A percentile compares a stretch with the other conserved stretches of the same genome.
phyloP scores from a whole-genome alignment of 2,113 vertebrate species.

The Protobothrops mucrosquamatus region DNA sequence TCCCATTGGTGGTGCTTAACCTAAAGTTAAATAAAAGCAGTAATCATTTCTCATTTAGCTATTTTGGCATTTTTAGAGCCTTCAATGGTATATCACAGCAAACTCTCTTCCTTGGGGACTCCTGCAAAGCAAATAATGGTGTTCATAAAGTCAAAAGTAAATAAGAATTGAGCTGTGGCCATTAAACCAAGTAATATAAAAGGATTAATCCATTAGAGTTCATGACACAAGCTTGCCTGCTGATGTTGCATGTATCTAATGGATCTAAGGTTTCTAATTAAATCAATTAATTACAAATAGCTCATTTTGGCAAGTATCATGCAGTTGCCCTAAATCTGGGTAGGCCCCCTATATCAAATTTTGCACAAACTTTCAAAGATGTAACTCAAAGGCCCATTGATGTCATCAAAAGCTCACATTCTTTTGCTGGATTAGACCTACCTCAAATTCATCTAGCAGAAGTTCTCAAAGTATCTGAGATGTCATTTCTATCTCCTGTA shows the following conservation, averaged over 20 bases:
- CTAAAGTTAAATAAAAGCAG: neutral
- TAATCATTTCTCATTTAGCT: neutral
- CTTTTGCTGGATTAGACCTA: neutral
- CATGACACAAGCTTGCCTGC: constrained; percentile 12
- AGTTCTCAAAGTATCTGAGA: neutral
- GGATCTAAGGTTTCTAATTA: constrained; percentile 46
- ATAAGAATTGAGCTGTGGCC: constrained; percentile 42
- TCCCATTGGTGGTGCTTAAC: neutral
- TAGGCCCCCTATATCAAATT: neutral
- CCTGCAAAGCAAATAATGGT: constrained; percentile 37
- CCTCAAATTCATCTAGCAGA: neutral
- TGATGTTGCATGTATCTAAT: constrained; percentile 18
- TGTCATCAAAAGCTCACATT: neutral
- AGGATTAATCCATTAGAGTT: constrained; percentile 47
- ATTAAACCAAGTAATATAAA: constrained; percentile 47
- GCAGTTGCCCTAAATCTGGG: neutral
- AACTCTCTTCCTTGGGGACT: constrained; percentile 23
- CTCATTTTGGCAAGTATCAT: neutral
- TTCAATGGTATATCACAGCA: constrained; percentile 14
- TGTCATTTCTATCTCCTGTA: neutral
- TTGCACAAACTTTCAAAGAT: neutral
- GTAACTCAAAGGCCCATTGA: neutral
- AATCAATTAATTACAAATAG: constrained; percentile 39
- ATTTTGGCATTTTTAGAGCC: constrained; percentile 28
- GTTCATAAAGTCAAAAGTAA: constrained; percentile 60